phyloP scores from a whole-genome alignment of 1,140 invertebrate genomes.

The Carposina sasakii region DNA sequence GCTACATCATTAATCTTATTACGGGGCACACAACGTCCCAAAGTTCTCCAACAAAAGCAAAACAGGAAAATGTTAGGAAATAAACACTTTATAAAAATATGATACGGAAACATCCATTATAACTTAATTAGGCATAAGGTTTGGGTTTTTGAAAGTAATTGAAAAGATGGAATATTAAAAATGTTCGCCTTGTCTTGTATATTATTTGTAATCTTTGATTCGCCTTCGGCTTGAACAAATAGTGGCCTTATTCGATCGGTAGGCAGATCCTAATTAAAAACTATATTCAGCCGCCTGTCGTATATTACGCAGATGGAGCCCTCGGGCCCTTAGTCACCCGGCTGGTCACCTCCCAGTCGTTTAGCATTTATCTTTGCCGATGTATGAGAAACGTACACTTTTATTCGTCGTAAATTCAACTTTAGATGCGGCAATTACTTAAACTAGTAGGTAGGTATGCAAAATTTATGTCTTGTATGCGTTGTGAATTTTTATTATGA shows the following conservation, averaged over 20 bases:
- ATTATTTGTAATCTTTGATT: too few relatives aligned
- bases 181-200: constrained; percentile 43
- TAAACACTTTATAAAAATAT: constrained; percentile 26
- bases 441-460: too few relatives aligned
- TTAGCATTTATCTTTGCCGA: constrained; percentile 29
- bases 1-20: constrained; percentile 59
- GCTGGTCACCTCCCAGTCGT: constrained; percentile 38
- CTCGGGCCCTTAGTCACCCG: constrained; percentile 43
- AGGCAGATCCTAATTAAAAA: constrained; percentile 65
- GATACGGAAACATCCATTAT: too few relatives aligned
- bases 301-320: constrained; percentile 53
- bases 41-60: constrained; percentile 24
- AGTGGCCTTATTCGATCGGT: constrained; percentile 49
- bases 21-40: constrained; percentile 32
- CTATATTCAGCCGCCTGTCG: constrained; percentile 51
- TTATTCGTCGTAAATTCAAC: too few relatives aligned
- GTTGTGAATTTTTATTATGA: too few relatives aligned
- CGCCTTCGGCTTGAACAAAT: constrained; percentile 65
- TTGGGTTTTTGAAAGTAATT: too few relatives aligned
- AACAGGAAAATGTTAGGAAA: constrained; percentile 24
- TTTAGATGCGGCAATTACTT: too few relatives aligned
- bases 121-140: too few relatives aligned
- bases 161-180: too few relatives aligned
- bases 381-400: too few relatives aligned
- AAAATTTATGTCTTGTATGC: too few relatives aligned